These are phyloP conservation scores for Drosophila neotestacea DNA, from an alignment of 2,888 invertebrate species.

Conservation along the genomic window DNA sequence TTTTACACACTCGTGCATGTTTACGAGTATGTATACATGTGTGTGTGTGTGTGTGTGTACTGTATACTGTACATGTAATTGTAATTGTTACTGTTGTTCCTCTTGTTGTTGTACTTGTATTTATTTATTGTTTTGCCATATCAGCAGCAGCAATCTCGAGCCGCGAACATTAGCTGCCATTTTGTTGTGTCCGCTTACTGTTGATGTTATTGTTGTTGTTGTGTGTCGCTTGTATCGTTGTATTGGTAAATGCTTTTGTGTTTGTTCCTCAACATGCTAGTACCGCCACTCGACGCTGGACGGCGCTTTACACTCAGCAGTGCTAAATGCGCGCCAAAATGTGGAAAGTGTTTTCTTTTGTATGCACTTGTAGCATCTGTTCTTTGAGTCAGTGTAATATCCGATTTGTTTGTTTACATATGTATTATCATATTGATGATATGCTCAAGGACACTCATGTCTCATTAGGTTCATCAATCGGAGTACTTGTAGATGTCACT, in stretches of 20 bases:
- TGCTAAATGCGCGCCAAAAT: constrained; percentile 57
- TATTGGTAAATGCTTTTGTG: constrained; percentile 25
- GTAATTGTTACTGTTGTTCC: constrained; percentile 1
- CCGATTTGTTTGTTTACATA: constrained; percentile 14
- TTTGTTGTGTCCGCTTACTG: constrained; percentile 40
- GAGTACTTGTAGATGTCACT: constrained; percentile 2
- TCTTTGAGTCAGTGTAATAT: constrained; percentile 7
- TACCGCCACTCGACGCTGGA: constrained; percentile 58
- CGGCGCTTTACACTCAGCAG: constrained; percentile 55
- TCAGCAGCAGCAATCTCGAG: constrained; percentile 66
- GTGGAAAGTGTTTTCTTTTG: not conserved
- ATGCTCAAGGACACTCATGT: constrained; percentile 10
- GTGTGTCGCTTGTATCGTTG: not conserved
- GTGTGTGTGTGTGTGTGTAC: too few species aligned
- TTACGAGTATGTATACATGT: constrained; percentile 12
- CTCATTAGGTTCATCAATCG: constrained; percentile 4
- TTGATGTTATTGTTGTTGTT: not conserved
- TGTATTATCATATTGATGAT: constrained; percentile 11
- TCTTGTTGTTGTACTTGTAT: constrained; percentile 44
- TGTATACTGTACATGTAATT: not conserved
- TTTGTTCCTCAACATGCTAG: constrained; percentile 31
- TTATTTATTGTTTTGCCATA: constrained; percentile 76
- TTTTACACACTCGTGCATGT: constrained; percentile 15
- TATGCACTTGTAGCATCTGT: constrained; percentile 1
- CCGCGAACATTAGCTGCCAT: constrained; percentile 69